These are phyloP conservation scores for Zosterops lateralis DNA, from an alignment of 2,113 vertebrate genomes.

Conservation along the genomic window DNA sequence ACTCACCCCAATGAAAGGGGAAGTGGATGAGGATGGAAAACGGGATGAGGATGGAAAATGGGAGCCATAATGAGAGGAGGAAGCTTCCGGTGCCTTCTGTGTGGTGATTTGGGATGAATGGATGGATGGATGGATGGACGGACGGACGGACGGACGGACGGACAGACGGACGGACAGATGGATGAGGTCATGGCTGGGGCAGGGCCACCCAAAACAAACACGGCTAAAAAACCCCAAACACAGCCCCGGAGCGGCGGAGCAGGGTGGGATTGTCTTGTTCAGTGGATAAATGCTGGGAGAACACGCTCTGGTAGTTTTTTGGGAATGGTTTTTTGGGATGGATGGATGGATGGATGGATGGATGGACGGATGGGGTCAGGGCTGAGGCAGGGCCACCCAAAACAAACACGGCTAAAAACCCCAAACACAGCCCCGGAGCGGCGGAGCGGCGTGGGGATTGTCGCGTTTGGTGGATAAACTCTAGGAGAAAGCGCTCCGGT, in stretches of 20 bases:
- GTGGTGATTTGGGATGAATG: not conserved
- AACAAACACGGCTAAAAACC: not conserved
- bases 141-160: not conserved
- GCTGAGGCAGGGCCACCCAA: not conserved
- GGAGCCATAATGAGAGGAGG: accelerated
- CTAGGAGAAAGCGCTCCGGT: accelerated
- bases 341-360: not conserved
- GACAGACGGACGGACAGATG: too few relatives aligned
- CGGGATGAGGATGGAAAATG: not conserved
- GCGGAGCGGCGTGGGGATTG: accelerated
- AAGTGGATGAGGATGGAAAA: not conserved
- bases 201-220: not conserved
- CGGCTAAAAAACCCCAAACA: not conserved
- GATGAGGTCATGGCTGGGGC: not conserved
- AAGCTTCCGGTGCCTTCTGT: accelerated
- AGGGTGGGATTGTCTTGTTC: too few relatives aligned
- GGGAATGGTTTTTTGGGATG: not conserved
- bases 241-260: accelerated
- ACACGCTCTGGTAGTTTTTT: too few relatives aligned
- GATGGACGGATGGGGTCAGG: not conserved
- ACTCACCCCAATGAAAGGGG: accelerated
- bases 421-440: accelerated
- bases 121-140: not conserved
- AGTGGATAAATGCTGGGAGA: too few relatives aligned
- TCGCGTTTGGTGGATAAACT: accelerated